Percentiles rank a stretch among this genome's conserved stretches.
Evolutionary conservation across 2,113 vertebrate genomes (phyloP).

Genomic region (Loxodonta africana): DNA sequence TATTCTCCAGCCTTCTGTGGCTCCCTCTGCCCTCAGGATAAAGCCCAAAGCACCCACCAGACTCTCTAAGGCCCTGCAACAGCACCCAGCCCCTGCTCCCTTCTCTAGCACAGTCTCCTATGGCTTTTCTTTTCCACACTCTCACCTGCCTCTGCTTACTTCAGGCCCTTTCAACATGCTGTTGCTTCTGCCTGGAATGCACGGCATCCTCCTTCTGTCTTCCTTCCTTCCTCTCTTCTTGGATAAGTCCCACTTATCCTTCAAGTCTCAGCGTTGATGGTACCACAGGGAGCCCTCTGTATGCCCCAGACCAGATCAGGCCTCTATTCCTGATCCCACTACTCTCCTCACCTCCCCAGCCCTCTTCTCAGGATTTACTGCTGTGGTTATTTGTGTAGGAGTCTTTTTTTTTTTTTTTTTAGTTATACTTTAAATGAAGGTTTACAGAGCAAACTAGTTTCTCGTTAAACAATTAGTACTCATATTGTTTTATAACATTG

Average conservation of each 20-base stretch:
- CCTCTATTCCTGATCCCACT: background rate
- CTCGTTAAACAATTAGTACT: no score
- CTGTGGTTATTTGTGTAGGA: background rate
- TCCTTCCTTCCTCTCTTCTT: background rate
- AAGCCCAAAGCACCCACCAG: background rate
- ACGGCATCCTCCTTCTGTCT: background rate
- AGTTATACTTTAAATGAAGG: no score
- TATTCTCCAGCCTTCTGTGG: background rate
- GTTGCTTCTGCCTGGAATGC: background rate
- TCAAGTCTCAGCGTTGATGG: background rate
- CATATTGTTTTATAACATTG: no score
- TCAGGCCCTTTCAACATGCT: background rate
- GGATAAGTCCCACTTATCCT: background rate
- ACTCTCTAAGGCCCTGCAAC: background rate
- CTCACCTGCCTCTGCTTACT: background rate
- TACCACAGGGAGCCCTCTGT: background rate
- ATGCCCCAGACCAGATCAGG: background rate
- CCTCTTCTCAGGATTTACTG: background rate
- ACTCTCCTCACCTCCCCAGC: background rate
- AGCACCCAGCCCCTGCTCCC: background rate
- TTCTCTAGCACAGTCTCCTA: background rate
- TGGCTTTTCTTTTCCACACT: background rate
- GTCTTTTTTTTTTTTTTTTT: background rate
- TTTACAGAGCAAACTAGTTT: no score
- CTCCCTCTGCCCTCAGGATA: background rate